phyloP scores from a whole-genome alignment of 2,797 vertebrate genomes.

The Poliocrania exsul region DNA sequence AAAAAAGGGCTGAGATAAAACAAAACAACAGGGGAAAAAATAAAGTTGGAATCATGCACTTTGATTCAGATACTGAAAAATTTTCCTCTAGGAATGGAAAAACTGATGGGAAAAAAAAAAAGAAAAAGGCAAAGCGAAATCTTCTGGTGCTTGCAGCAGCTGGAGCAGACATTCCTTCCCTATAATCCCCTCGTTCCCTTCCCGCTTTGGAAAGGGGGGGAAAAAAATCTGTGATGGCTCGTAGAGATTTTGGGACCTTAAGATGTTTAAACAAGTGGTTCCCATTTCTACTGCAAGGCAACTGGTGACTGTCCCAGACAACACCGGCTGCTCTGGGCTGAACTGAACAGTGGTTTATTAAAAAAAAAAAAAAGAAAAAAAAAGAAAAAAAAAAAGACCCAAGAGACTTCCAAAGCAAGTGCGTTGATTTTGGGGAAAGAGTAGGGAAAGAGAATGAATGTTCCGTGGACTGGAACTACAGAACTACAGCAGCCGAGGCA shows the following conservation, averaged over 20 bases:
- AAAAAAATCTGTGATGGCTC: not conserved
- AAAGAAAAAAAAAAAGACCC: not conserved
- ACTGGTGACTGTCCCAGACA: conserved; percentile 5
- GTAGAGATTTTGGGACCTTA: conserved; percentile 24
- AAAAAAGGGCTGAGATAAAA: conserved; percentile 62
- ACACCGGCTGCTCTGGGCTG: not conserved
- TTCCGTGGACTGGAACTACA: not conserved
- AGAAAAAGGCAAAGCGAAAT: conserved; percentile 15
- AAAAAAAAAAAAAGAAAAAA: not conserved
- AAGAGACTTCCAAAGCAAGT: not conserved
- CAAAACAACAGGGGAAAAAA: conserved; percentile 37
- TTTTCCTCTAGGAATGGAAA: conserved; percentile 72
- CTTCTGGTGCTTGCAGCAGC: conserved; percentile 16
- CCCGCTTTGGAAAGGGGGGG: not conserved
- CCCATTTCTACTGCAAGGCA: conserved; percentile 21
- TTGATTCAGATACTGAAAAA: conserved; percentile 76
- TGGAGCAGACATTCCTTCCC: conserved; percentile 45
- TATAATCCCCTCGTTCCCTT: not conserved
- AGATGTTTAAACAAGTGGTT: conserved; percentile 63
- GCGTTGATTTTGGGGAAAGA: not conserved
- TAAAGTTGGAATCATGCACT: conserved; percentile 48
- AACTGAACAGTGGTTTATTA: not conserved
- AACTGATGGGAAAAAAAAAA: conserved; percentile 3
- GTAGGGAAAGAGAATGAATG: not conserved
- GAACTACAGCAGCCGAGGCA: not conserved